Evolutionary conservation across 2,797 vertebrate genomes (phyloP).

Genomic region (Platyrinchus mystaceus): DNA sequence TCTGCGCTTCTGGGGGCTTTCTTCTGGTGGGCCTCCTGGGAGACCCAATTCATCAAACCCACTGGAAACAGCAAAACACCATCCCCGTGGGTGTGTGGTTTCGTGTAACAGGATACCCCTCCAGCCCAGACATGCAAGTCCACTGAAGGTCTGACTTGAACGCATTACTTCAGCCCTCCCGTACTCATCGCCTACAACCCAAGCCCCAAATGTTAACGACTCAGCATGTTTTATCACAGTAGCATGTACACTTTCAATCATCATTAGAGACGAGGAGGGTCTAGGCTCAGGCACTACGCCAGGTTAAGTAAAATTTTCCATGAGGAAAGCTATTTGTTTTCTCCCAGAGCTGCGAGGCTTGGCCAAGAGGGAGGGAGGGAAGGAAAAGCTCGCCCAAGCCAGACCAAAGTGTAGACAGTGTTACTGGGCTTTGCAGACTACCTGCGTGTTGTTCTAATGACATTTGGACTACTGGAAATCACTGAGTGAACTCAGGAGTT

Average conservation of each 20-base stretch:
- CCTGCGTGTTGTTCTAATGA: conserved; percentile 74
- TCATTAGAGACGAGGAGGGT: conserved; percentile 83
- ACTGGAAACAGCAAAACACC: conserved; percentile 65
- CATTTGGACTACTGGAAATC: conserved; percentile 75
- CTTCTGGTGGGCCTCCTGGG: conserved; percentile 59
- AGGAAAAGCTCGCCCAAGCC: conserved; percentile 10
- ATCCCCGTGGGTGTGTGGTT: background rate
- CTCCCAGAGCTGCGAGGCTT: conserved; percentile 66
- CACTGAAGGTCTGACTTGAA: conserved; percentile 34
- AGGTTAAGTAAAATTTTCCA: conserved; percentile 92
- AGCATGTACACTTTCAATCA: conserved; percentile 85
- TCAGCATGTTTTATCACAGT: conserved; percentile 83
- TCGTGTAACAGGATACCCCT: conserved; percentile 37
- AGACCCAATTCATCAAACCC: conserved; percentile 56
- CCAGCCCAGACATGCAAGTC: conserved; percentile 19
- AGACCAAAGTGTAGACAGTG: conserved; percentile 56
- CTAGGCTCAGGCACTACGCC: conserved; percentile 83
- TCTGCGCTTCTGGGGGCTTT: conserved; percentile 9
- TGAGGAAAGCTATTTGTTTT: conserved; percentile 87
- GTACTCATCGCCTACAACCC: conserved; percentile 48
- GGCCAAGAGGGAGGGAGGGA: conserved; percentile 49
- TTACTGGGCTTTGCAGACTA: conserved; percentile 68
- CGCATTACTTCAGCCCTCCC: conserved; percentile 40
- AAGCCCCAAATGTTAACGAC: conserved; percentile 76
- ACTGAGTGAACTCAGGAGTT: conserved; percentile 43